Conservation (phyloP, 2,888 invertebrate species). For the Apodemia mormo region DNA sequence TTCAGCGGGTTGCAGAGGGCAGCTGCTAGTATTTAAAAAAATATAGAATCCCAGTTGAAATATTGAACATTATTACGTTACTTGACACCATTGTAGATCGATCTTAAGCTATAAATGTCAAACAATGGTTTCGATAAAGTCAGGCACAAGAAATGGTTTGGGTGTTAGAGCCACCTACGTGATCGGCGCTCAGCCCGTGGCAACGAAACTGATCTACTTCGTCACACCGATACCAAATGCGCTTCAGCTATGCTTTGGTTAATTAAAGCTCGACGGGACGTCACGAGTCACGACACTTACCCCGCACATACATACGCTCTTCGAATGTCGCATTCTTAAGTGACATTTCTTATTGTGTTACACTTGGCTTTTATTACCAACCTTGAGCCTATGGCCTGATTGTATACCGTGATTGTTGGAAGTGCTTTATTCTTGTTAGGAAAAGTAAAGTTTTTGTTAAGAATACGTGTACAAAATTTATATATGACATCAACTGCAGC, state of each 20-base stretch:
- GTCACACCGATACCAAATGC: conserved; percentile 72
- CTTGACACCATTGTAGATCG: conserved; percentile 54
- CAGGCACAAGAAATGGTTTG: conserved; percentile 47
- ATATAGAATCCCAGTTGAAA: neutral
- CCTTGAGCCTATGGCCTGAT: conserved; percentile 4
- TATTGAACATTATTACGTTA: conserved; percentile 53
- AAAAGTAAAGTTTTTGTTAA: neutral
- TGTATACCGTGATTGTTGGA: neutral
- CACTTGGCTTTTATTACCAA: conserved; percentile 39
- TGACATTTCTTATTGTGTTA: conserved; percentile 65
- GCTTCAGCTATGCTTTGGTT: conserved; percentile 66
- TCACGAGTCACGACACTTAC: conserved; percentile 68
- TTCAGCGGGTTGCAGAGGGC: no score
- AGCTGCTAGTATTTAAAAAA: no score
- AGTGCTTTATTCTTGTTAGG: conserved; percentile 3
- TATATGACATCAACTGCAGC: neutral
- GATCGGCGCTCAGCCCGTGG: conserved; percentile 52
- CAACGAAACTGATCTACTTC: conserved; percentile 70
- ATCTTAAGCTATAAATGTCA: conserved; percentile 51
- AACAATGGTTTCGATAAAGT: conserved; percentile 53
- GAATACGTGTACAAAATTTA: neutral
- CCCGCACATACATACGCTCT: conserved; percentile 51
- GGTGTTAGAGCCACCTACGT: conserved; percentile 69
- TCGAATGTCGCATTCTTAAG: conserved; percentile 52
- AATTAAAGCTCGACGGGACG: conserved; percentile 76